phyloP scores from a whole-genome alignment of 2,113 vertebrate species.

The Tringa solitaria region DNA sequence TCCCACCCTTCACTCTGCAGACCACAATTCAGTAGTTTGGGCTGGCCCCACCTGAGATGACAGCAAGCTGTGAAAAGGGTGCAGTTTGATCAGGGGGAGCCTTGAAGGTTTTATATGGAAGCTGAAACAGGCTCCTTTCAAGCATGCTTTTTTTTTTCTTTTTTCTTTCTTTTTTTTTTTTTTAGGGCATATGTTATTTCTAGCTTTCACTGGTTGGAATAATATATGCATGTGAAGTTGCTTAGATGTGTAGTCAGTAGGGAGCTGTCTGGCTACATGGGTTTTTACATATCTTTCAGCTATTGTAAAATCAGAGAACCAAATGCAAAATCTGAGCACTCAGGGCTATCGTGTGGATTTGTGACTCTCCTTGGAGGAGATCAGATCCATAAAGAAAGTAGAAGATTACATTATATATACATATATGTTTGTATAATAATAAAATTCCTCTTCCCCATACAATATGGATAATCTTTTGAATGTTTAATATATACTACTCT shows the following conservation, averaged over 20 bases:
- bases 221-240: constrained; percentile 59
- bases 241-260: constrained; percentile 51
- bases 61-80: not conserved
- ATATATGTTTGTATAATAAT: constrained; percentile 49
- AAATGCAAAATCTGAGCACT: constrained; percentile 53
- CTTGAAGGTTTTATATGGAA: not conserved
- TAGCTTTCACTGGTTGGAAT: constrained; percentile 29
- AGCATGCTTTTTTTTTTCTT: not conserved
- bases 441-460: not conserved
- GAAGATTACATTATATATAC: constrained; percentile 41
- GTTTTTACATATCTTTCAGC: constrained; percentile 62
- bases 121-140: not conserved
- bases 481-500: not conserved
- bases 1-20: not conserved
- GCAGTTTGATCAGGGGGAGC: not conserved
- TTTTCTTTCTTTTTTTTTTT: not conserved
- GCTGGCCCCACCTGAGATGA: not conserved
- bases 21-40: not conserved
- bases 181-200: not conserved
- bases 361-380: constrained; percentile 45
- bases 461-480: not conserved
- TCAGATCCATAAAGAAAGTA: constrained; percentile 31
- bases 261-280: constrained; percentile 57
- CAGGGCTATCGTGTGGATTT: constrained; percentile 56
- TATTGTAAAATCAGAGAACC: constrained; percentile 47